Conservation (phyloP, 2,113 vertebrate genomes). For the Pachycephala philippinensis region DNA sequence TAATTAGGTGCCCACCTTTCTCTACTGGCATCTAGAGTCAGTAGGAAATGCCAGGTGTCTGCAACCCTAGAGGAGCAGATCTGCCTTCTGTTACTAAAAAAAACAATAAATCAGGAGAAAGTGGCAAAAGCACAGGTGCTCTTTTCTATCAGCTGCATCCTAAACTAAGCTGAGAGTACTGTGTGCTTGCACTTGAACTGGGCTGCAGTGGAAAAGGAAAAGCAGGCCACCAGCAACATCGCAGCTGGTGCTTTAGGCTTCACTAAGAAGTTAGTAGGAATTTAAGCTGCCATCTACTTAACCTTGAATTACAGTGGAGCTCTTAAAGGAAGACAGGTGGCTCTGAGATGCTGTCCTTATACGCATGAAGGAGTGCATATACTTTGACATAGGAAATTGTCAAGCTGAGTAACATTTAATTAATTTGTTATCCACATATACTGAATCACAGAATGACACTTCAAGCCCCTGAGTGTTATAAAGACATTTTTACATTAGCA, state of each 20-base stretch:
- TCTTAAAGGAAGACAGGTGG: background rate
- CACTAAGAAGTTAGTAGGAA: background rate
- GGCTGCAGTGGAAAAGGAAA: background rate
- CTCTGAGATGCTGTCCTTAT: background rate
- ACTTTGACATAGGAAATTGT: background rate
- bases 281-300: background rate
- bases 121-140: background rate
- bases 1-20: background rate
- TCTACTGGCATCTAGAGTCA: background rate
- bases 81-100: background rate
- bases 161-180: background rate
- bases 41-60: background rate
- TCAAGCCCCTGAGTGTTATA: background rate
- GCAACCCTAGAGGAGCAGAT: background rate
- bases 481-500: background rate
- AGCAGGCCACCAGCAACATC: background rate
- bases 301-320: background rate
- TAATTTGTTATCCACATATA: background rate
- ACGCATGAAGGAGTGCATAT: background rate
- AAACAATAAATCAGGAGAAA: background rate
- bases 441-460: background rate
- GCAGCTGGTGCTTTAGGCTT: background rate
- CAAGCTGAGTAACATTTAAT: background rate
- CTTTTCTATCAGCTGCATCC: background rate
- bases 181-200: rapidly evolving